Evolutionary conservation across 1,140 invertebrate species (phyloP), one percentile per base, ranked within the genome.

Genomic region (Cydia fagiglandana): DNA sequence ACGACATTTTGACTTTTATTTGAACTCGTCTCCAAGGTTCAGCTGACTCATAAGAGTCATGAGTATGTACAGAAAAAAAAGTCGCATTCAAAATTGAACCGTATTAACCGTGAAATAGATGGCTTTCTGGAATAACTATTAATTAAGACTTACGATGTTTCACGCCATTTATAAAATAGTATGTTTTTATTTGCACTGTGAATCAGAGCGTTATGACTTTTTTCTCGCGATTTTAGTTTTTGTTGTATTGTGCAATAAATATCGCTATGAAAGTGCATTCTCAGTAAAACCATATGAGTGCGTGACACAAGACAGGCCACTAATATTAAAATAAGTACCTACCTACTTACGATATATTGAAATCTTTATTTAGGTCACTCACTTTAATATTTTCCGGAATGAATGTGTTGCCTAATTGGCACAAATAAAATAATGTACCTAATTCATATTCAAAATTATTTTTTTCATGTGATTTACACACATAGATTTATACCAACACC

Each of bases 201-300:
- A 53, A 53, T 53, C 50, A 53, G 45, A 47, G n/a, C 1, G n/a
- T 53, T 53, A 53, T 53, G n/a, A 53, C 50, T 53, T 53, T 53
- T 50, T 53, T 53, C 50, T 53, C n/a, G n/a, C 50, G 15, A 53
- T 53, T 53, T 53, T 5, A 53, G 6, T n/a, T n/a, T 53, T 53
- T 53, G 50, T 17, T 53, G 50, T 17, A 53, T 6, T 53, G 4
- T 53, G 50, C 50, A n/a, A 17, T 17, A 53, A 53, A n/a, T 53
- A 53, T 53, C 2, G 47, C 4, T 2, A 50, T 4, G 47, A 50
- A 50, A 15, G 47, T 50, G 15, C 47, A 53, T 53, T 53, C 50
- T 53, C n/a, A 53, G 50, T 53, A 50, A 50, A 50, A 15, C 9
- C 38, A 41, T 50, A 9, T 7, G n/a, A 7, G 50, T 53, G 50